Conservation (phyloP, 2,113 vertebrate species). For the Plestiodon gilberti region DNA sequence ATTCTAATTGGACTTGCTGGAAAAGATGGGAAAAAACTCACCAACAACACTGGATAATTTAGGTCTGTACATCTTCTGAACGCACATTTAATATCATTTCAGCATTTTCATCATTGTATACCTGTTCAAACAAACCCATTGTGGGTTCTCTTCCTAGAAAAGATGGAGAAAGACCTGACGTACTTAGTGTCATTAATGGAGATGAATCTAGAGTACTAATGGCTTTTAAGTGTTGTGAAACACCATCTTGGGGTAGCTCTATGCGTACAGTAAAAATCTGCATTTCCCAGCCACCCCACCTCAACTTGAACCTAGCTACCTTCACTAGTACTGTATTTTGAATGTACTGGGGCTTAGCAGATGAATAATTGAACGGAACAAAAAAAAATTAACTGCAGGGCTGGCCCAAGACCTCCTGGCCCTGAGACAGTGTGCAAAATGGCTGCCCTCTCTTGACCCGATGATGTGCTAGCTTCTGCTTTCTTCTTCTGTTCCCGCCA, state of each 20-base stretch:
- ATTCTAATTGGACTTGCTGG: slow-evolving; percentile 16
- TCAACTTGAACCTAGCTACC: neutral
- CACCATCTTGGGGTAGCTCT: neutral
- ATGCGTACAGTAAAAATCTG: neutral
- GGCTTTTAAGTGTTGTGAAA: neutral
- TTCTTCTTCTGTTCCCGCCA: too few relatives aligned
- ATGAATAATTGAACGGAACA: neutral
- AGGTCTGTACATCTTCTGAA: too few relatives aligned
- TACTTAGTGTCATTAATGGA: neutral
- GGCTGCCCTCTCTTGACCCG: too few relatives aligned
- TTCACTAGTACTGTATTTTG: accelerated
- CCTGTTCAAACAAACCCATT: neutral
- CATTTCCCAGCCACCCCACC: neutral
- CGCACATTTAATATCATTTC: neutral
- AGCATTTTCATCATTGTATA: neutral
- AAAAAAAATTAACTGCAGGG: neutral
- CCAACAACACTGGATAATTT: too few relatives aligned
- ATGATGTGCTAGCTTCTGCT: too few relatives aligned
- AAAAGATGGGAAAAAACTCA: neutral
- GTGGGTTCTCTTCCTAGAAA: neutral
- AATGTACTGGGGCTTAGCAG: neutral
- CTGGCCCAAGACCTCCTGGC: neutral
- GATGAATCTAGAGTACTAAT: neutral
- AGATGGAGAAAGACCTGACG: neutral
- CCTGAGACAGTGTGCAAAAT: too few relatives aligned